phyloP scores from a whole-genome alignment of 2,113 vertebrate genomes.

The Podarcis muralis region DNA sequence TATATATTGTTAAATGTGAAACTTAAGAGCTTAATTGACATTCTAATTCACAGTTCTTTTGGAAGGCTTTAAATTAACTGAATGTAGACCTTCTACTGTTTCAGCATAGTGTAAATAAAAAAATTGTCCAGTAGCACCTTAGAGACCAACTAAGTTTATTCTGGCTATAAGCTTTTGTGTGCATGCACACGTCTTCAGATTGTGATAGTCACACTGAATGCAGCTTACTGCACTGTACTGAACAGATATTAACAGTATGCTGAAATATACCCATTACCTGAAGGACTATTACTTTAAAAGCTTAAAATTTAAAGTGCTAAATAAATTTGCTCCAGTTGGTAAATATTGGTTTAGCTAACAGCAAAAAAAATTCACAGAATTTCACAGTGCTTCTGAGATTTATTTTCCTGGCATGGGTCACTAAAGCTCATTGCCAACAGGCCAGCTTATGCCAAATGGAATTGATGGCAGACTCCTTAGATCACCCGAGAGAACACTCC shows the following conservation, averaged over 20 bases:
- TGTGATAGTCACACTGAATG: not conserved
- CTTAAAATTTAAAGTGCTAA: slow-evolving; percentile 29
- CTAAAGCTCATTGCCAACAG: not conserved
- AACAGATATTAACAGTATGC: not conserved
- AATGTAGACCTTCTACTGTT: too few relatives aligned
- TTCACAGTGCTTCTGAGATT: not conserved
- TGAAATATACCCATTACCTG: not conserved
- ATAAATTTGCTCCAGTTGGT: slow-evolving; percentile 10
- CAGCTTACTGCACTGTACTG: not conserved
- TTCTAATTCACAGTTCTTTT: not conserved
- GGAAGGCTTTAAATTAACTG: not conserved
- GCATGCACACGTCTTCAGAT: too few relatives aligned
- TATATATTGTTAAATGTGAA: not conserved
- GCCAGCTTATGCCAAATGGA: not conserved
- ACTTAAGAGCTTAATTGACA: not conserved
- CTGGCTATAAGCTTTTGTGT: too few relatives aligned
- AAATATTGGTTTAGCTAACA: slow-evolving; percentile 9
- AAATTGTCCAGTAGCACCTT: too few relatives aligned
- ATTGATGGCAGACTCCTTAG: not conserved
- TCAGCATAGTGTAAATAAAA: not conserved
- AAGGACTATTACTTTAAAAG: not conserved
- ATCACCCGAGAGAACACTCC: not conserved
- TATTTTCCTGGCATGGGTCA: not conserved
- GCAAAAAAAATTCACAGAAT: not conserved
- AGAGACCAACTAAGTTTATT: too few relatives aligned